These are phyloP conservation scores for Trissonchulus latispiculum DNA, from an alignment of 2,888 invertebrate genomes.

Conservation along the genomic window DNA sequence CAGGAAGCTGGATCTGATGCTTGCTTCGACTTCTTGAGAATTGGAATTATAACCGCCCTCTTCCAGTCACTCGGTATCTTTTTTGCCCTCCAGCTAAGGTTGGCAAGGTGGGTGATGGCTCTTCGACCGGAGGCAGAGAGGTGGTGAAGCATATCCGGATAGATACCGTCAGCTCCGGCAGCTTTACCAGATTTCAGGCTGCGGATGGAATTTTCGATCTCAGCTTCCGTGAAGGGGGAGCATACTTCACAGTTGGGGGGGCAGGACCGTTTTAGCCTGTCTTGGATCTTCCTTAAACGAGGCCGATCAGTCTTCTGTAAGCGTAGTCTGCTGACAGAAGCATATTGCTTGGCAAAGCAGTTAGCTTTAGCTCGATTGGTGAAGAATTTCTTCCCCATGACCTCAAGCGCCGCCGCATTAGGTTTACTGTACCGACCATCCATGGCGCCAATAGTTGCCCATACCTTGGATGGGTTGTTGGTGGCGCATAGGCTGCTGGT, in stretches of 20 bases:
- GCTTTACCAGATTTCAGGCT: slow-evolving; percentile 2
- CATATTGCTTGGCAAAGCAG: background rate
- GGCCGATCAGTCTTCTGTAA: background rate
- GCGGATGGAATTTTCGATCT: background rate
- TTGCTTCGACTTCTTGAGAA: background rate
- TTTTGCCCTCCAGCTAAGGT: background rate
- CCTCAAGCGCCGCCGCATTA: background rate
- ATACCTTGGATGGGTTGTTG: background rate
- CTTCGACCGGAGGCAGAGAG: background rate
- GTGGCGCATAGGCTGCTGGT: background rate
- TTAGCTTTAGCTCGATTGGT: slow-evolving; percentile 9
- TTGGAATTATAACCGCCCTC: background rate
- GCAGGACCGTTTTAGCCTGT: background rate
- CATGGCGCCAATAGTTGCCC: background rate
- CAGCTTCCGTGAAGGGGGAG: background rate
- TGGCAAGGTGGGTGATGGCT: background rate
- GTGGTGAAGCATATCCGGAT: background rate
- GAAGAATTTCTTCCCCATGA: background rate
- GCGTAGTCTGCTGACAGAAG: slow-evolving; percentile 3
- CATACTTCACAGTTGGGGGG: background rate
- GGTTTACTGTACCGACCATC: background rate
- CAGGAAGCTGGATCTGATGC: background rate
- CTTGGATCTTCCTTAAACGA: background rate
- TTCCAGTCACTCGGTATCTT: background rate
- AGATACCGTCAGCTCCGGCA: slow-evolving; percentile 8